Conservation (phyloP, 2,113 vertebrate genomes). For the Fulica atra region DNA sequence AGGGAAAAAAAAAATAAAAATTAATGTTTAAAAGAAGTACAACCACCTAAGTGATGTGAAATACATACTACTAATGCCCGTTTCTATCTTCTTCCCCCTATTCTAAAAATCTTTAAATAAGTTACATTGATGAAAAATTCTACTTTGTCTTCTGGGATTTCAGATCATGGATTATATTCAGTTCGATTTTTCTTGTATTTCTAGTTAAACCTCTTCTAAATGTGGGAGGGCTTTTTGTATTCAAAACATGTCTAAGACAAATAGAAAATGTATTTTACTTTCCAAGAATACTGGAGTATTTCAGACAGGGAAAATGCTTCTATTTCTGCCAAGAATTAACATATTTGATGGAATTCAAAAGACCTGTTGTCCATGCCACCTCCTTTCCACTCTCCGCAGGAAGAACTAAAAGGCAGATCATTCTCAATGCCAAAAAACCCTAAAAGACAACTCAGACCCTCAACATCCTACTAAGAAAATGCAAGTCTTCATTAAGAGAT, state of each 20-base stretch:
- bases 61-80: not conserved
- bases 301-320: not conserved
- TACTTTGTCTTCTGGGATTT: not conserved
- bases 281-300: not conserved
- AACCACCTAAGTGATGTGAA: not conserved
- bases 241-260: not conserved
- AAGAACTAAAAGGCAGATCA: not conserved
- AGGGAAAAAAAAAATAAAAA: not conserved
- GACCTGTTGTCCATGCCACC: rapidly evolving
- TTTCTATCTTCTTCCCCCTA: not conserved
- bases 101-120: not conserved
- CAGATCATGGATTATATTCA: not conserved
- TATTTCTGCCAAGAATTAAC: not conserved
- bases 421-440: not conserved
- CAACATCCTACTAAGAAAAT: not conserved
- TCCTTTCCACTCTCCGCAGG: not conserved
- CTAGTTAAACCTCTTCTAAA: not conserved
- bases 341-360: not conserved
- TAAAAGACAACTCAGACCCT: not conserved
- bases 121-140: not conserved
- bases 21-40: not conserved
- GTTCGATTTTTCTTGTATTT: not conserved
- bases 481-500: not conserved
- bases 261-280: not conserved
- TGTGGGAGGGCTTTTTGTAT: too few species aligned